Base-by-base conservation (phyloP, 2,797 vertebrate genomes). In the Emydoidea blandingii region DNA sequence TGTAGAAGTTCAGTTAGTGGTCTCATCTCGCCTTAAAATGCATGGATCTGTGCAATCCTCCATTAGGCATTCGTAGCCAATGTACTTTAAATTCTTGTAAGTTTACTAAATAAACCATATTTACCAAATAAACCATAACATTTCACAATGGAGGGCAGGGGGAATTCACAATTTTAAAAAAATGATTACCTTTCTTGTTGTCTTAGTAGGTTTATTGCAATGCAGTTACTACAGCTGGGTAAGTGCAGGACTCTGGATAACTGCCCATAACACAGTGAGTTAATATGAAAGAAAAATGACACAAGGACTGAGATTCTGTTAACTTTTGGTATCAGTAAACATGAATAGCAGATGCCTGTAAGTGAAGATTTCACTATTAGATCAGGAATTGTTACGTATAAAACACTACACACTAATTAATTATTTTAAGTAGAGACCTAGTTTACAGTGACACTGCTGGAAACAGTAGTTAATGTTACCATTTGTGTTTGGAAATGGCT, bases 371-470 rank as follows among this genome's bases (percentile, higher is more conserved):
- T 88, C 74, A 47, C 27, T 41, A 72, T 72, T 72, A 72, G 65
- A 72, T 72, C 19, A 41, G 65, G 65, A 41, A 37, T 72, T 34
- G 80, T 68, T 87, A 81, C 53, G 44, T 86, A 79, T 5, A 16
- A 16, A 92, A 29, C 41, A 80, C 29, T 74, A 87, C 83, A 83
- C 83, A 41, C 3, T 90, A 12, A 89, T 89, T 89, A 88, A 79
- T 62, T 16, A 18, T 21, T 31, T 23, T 37, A 18, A 0, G 0
- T 54, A 53, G 93, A 4, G 41, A 15, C 29, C 3, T 2, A 0
- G 8, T 1, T 1, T 72, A 16, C 25, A 31, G 44, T 0, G 41
- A 56, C 74, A 50, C 49, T 41, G 7, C 23, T 85, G 15, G 59
- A 79, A 85, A 92, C 81, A 29, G 44, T 12, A 1, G 47, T 90